phyloP scores from a whole-genome alignment of 2,113 vertebrate species.

The Tachycineta bicolor region DNA sequence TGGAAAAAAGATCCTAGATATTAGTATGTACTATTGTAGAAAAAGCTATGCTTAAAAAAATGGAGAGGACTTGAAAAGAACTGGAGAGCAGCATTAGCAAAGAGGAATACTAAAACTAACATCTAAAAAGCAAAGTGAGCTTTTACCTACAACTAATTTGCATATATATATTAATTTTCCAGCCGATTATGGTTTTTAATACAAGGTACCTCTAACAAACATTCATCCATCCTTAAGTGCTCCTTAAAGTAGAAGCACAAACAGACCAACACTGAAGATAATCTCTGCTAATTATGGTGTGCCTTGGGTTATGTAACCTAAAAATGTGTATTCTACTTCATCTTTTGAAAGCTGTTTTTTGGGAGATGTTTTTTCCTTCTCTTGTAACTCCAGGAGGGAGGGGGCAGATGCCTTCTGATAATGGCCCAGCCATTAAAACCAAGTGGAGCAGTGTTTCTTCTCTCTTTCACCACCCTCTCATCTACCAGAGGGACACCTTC shows the following conservation, averaged over 20 bases:
- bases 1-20: fast-evolving
- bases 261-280: neutral
- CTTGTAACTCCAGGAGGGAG: too few relatives aligned
- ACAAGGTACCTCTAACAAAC: neutral
- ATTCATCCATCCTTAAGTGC: neutral
- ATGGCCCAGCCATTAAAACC: too few relatives aligned
- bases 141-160: neutral
- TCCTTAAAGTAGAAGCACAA: neutral
- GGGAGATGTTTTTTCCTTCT: too few relatives aligned
- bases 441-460: too few relatives aligned
- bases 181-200: neutral
- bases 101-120: neutral
- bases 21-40: neutral
- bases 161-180: neutral
- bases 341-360: too few relatives aligned
- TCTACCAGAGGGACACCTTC: too few relatives aligned
- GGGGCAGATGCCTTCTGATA: too few relatives aligned
- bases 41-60: neutral
- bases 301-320: too few relatives aligned
- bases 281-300: neutral
- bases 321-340: too few relatives aligned
- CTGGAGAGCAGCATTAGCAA: neutral
- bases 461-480: too few relatives aligned
- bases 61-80: neutral
- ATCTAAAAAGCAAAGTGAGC: neutral